phyloP scores from a whole-genome alignment of 2,113 vertebrate species.

The Myanophis thanlyinensis region DNA sequence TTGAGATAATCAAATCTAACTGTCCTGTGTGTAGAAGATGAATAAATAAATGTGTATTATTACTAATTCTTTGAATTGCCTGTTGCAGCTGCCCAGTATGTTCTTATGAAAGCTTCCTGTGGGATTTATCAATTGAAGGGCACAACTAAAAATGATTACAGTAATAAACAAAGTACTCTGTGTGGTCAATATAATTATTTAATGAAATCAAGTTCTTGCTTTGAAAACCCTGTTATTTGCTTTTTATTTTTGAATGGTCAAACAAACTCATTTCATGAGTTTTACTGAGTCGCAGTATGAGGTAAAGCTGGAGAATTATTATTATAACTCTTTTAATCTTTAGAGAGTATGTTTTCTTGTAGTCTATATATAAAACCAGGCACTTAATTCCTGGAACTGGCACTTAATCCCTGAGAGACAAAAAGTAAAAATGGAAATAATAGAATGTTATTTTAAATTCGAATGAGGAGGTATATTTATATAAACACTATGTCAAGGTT shows the following conservation, averaged over 20 bases:
- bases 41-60: neutral
- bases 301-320: neutral
- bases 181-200: neutral
- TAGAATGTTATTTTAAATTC: neutral
- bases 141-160: neutral
- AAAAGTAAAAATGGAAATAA: neutral
- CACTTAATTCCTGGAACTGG: neutral
- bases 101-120: neutral
- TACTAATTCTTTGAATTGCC: neutral
- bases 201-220: neutral
- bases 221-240: neutral
- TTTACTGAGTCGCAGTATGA: neutral
- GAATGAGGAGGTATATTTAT: neutral
- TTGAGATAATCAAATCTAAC: neutral
- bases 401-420: neutral
- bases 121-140: neutral
- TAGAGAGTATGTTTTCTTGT: neutral
- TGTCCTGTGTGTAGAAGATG: neutral
- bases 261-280: neutral
- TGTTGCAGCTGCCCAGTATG: neutral
- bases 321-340: neutral
- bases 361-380: neutral
- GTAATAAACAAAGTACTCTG: neutral
- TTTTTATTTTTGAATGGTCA: neutral
- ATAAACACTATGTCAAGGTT: no score